Evolutionary conservation across 1,140 invertebrate species (phyloP).

Genomic region (Bombus vancouverensis): DNA sequence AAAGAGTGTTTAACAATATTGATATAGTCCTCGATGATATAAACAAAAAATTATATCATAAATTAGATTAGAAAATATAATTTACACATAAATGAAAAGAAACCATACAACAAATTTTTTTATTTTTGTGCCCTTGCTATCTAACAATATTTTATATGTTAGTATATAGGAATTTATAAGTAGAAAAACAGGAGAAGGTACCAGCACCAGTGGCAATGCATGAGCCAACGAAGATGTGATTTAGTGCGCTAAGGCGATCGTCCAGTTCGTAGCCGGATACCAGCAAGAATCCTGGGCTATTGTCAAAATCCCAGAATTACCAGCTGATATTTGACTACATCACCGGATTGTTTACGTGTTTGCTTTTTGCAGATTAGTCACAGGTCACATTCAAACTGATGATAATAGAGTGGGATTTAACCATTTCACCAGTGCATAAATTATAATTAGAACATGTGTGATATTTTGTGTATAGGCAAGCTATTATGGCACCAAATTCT

Average conservation of each 20-base stretch:
- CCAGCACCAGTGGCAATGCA: slow-evolving; percentile 79
- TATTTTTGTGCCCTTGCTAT: neutral
- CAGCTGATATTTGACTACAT: slow-evolving; percentile 96
- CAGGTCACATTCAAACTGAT: slow-evolving; percentile 74
- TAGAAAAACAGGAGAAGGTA: slow-evolving; percentile 62
- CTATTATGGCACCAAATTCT: neutral
- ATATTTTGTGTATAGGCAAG: slow-evolving; percentile 37
- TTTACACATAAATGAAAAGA: neutral
- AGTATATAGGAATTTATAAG: slow-evolving; percentile 60
- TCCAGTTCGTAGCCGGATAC: slow-evolving; percentile 86
- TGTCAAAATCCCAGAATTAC: slow-evolving; percentile 93
- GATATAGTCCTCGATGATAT: neutral
- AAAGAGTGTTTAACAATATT: neutral
- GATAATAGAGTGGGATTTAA: slow-evolving; percentile 60
- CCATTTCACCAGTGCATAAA: slow-evolving; percentile 58
- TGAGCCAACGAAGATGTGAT: slow-evolving; percentile 76
- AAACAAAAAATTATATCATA: neutral
- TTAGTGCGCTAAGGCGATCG: slow-evolving; percentile 81
- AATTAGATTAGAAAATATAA: neutral
- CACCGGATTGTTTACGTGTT: slow-evolving; percentile 78
- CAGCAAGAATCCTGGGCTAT: slow-evolving; percentile 91
- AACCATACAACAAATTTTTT: neutral
- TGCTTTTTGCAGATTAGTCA: slow-evolving; percentile 78
- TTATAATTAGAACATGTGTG: slow-evolving; percentile 22
- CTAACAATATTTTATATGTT: neutral